Conservation (phyloP, 2,888 invertebrate species). For the Andrena hattorfiana region DNA sequence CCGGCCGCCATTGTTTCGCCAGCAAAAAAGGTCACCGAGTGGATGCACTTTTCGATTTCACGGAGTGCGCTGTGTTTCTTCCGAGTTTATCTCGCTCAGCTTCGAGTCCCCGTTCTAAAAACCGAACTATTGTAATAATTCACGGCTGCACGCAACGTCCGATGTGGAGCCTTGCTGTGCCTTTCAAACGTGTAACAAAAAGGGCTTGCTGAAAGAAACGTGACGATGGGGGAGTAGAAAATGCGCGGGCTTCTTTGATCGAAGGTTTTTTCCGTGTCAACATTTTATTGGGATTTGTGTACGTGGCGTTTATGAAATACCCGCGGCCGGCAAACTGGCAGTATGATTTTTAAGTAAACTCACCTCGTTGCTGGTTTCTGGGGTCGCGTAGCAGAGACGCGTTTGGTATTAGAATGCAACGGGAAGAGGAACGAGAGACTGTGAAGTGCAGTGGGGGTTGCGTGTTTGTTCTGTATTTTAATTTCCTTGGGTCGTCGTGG, state of each 20-base stretch:
- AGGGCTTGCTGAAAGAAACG: no score
- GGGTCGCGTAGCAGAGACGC: no score
- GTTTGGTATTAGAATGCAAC: no score
- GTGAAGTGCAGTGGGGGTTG: neutral
- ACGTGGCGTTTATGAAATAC: neutral
- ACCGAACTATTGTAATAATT: constrained; percentile 5
- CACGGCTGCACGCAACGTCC: neutral
- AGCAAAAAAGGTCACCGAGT: constrained; percentile 41
- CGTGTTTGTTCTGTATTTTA: constrained; percentile 1
- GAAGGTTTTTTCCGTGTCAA: neutral
- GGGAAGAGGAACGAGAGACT: neutral
- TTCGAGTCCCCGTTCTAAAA: neutral
- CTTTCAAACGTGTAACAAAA: neutral
- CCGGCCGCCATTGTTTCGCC: constrained; percentile 58
- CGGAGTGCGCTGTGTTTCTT: constrained; percentile 5
- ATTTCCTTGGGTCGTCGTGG: constrained; percentile 1
- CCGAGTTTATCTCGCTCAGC: constrained; percentile 8
- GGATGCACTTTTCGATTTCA: constrained; percentile 50
- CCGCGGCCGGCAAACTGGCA: no score
- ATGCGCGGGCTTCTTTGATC: neutral
- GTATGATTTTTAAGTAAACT: no score
- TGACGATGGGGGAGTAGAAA: neutral
- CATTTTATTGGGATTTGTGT: neutral
- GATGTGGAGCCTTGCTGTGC: neutral
- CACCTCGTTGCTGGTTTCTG: no score